A percentile compares a stretch with the other conserved stretches of the same genome.
These are phyloP conservation scores for Leucophenga montana DNA, from an alignment of 2,888 invertebrate genomes.

Conservation along the genomic window DNA sequence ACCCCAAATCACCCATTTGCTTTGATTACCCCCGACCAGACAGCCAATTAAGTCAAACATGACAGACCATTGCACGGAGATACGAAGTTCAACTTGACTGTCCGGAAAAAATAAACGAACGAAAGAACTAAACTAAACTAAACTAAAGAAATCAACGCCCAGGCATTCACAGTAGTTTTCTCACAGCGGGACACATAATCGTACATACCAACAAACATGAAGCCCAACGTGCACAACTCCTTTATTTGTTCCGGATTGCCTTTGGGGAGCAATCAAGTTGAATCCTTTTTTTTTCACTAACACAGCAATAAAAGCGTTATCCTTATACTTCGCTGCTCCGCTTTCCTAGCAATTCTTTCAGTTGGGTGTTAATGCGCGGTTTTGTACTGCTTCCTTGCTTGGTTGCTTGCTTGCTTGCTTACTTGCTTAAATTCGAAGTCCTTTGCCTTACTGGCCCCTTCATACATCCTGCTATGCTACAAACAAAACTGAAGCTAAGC, in stretches of 20 bases:
- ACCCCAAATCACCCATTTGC: no score
- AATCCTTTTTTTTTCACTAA: slow-evolving; percentile 60
- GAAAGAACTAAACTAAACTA: no score
- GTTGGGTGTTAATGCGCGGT: slow-evolving; percentile 61
- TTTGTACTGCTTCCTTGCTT: background rate
- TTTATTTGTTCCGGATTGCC: slow-evolving; percentile 29
- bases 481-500: slow-evolving; percentile 14
- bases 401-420: background rate
- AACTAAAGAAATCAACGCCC: slow-evolving; percentile 13
- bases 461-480: background rate
- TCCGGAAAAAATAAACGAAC: background rate
- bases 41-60: slow-evolving; percentile 44
- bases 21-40: background rate
- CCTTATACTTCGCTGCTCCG: slow-evolving; percentile 22
- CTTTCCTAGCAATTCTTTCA: slow-evolving; percentile 36
- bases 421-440: no score
- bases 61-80: slow-evolving; percentile 31
- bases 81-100: slow-evolving; percentile 15
- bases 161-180: background rate
- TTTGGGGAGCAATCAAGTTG: slow-evolving; percentile 59
- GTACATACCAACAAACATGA: background rate
- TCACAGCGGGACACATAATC: background rate
- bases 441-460: no score
- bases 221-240: background rate
- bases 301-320: slow-evolving; percentile 60